Evolutionary conservation across 2,113 vertebrate species (phyloP).

Genomic region (Oryzias celebensis): DNA sequence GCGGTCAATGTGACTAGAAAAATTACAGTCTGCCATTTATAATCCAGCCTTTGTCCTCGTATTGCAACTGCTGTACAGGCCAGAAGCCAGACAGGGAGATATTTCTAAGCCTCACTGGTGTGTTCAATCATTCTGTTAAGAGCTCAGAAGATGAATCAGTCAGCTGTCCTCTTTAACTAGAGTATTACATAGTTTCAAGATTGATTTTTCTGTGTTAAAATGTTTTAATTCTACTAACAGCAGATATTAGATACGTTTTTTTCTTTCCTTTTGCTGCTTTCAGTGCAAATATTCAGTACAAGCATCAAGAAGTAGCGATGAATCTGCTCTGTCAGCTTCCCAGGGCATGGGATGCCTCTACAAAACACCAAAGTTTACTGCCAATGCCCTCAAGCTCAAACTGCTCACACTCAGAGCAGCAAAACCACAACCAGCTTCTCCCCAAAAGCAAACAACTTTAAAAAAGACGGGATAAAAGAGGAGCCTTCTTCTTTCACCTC

Average conservation of each 20-base stretch:
- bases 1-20: slow-evolving; percentile 40
- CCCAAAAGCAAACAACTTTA: slow-evolving; percentile 15
- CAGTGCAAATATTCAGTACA: not conserved
- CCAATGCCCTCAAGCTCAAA: slow-evolving; percentile 3
- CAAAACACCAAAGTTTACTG: not conserved
- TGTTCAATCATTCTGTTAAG: slow-evolving; percentile 46
- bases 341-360: not conserved
- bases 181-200: slow-evolving; percentile 27
- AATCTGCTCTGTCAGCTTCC: not conserved
- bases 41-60: slow-evolving; percentile 20
- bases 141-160: slow-evolving; percentile 41
- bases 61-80: not conserved
- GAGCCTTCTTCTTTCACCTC: slow-evolving; percentile 6
- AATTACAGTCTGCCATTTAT: slow-evolving; percentile 57
- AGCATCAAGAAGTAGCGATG: not conserved
- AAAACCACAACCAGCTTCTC: slow-evolving; percentile 15
- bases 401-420: slow-evolving; percentile 1
- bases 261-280: not conserved
- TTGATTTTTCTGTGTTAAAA: not conserved
- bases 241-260: not conserved
- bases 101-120: slow-evolving; percentile 6
- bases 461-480: slow-evolving; percentile 2
- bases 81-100: not conserved
- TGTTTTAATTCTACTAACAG: slow-evolving; percentile 2
- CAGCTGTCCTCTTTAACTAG: slow-evolving; percentile 21